These are phyloP conservation scores for Lithobius niger DNA, from an alignment of 1,140 invertebrate genomes.

Conservation along the genomic window DNA sequence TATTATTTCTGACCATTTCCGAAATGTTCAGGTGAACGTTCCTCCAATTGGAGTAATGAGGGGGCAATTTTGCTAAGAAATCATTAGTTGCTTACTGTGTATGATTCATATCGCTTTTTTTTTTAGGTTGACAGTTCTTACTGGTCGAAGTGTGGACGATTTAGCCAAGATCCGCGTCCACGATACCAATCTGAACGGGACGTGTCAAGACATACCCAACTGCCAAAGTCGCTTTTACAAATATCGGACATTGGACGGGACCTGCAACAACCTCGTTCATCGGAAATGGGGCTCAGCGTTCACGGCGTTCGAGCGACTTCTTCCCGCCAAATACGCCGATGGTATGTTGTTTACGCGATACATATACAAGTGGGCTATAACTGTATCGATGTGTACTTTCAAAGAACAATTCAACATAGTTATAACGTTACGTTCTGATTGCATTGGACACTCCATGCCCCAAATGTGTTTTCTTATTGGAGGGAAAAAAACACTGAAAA, in stretches of 20 bases:
- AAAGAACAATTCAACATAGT: too few species aligned
- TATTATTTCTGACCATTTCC: too few species aligned
- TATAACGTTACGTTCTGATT: too few species aligned
- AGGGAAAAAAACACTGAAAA: too few species aligned
- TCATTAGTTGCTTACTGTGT: too few species aligned
- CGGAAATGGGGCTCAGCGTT: conserved; percentile 35
- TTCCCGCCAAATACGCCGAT: conserved; percentile 20
- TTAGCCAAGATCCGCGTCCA: conserved; percentile 9
- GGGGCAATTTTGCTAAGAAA: too few species aligned
- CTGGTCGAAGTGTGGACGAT: background rate
- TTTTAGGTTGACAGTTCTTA: conserved; percentile 1
- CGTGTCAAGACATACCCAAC: conserved; percentile 10
- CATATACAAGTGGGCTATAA: background rate
- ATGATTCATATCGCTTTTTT: too few species aligned
- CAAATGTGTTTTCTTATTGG: too few species aligned
- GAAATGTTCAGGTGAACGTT: too few species aligned
- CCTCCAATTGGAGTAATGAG: too few species aligned
- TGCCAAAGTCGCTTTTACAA: conserved; percentile 19
- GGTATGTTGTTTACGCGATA: conserved; percentile 11
- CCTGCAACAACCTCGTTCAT: conserved; percentile 53
- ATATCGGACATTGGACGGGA: conserved; percentile 52
- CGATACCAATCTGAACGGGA: conserved; percentile 16
- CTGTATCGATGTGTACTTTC: too few species aligned
- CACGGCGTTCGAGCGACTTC: conserved; percentile 22
- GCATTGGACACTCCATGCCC: too few species aligned